These are phyloP conservation scores for Microhierax caerulescens DNA, from an alignment of 2,797 vertebrate genomes.

Conservation along the genomic window DNA sequence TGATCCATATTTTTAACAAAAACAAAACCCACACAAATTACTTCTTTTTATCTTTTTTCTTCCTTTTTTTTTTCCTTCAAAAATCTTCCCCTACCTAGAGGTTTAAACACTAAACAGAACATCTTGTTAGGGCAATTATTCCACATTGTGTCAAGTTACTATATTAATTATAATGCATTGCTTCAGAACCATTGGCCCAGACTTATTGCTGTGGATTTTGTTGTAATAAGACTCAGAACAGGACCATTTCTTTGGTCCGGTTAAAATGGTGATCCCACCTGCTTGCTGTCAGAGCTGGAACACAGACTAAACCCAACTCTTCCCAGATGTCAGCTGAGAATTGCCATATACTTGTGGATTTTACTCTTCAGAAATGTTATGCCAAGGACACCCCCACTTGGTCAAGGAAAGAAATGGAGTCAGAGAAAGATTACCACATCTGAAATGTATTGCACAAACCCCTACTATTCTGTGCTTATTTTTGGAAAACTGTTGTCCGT, in stretches of 20 bases:
- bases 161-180: neutral
- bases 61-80: neutral
- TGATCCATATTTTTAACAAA: neutral
- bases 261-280: neutral
- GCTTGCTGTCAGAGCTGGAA: neutral
- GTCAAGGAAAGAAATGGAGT: conserved; percentile 41
- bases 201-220: neutral
- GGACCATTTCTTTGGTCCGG: neutral
- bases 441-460: neutral
- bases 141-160: neutral
- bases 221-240: neutral
- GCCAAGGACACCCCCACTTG: conserved; percentile 67
- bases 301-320: neutral
- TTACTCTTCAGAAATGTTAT: conserved; percentile 30
- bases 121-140: neutral
- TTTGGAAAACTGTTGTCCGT: neutral
- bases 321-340: conserved; percentile 39
- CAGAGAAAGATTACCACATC: neutral
- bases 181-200: neutral
- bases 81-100: neutral
- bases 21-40: too few relatives aligned
- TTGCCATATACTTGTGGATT: neutral
- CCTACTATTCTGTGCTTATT: neutral
- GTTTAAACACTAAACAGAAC: neutral
- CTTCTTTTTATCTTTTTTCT: too few relatives aligned